phyloP scores from a whole-genome alignment of 2,888 invertebrate species.

The Pyralis farinalis region DNA sequence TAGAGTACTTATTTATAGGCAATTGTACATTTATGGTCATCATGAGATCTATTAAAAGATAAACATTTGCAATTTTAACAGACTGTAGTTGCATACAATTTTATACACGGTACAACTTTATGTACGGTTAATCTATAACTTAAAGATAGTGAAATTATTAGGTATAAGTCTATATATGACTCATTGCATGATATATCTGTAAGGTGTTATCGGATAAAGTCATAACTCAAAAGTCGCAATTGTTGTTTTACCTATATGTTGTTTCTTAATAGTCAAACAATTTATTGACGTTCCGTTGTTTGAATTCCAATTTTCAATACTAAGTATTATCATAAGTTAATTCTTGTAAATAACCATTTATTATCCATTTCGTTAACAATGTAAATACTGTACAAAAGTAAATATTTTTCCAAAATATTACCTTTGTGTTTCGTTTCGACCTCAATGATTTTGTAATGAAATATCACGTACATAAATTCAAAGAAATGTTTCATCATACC shows the following conservation, averaged over 20 bases:
- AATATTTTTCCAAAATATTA: constrained; percentile 64
- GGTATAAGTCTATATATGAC: constrained; percentile 19
- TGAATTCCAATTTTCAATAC: no score
- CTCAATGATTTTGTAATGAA: constrained; percentile 11
- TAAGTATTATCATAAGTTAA: constrained; percentile 9
- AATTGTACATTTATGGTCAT: constrained; percentile 20
- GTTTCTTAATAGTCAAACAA: no score
- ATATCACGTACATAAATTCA: constrained; percentile 13
- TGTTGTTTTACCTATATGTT: no score
- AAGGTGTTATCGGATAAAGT: not conserved
- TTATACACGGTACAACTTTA: constrained; percentile 36
- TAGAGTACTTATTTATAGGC: constrained; percentile 6
- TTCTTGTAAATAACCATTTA: constrained; percentile 27
- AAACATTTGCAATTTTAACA: constrained; percentile 29
- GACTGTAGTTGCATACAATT: constrained; percentile 41
- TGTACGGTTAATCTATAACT: not conserved
- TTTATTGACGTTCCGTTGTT: no score
- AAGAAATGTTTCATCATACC: constrained; percentile 24
- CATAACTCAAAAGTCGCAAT: no score
- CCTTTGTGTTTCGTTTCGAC: constrained; percentile 17
- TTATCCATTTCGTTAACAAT: constrained; percentile 23
- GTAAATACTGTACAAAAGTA: constrained; percentile 70
- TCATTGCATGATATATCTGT: constrained; percentile 2
- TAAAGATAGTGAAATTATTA: no score
- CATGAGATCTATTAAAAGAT: constrained; percentile 13